Evolutionary conservation across 2,797 vertebrate genomes (phyloP), one percentile per base, ranked within the genome.

Genomic region (Clarias pachynema): DNA sequence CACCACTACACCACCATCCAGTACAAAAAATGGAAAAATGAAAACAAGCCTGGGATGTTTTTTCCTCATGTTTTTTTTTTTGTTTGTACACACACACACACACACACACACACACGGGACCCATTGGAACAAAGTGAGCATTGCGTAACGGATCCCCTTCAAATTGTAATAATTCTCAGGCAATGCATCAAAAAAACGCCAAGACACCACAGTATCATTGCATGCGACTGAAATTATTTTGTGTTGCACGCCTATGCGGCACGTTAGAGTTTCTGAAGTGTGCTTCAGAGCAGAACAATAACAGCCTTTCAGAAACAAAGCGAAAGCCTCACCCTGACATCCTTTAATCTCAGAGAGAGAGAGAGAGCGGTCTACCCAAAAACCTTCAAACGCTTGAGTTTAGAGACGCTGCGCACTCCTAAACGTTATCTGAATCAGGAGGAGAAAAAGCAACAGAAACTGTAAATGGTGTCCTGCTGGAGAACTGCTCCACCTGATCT

Each of bases 261-360:
- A 37, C 69, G 40, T 72, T n/a, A 44, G 9, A 4, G 15, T 53
- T 26, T 16, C 72, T 53, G 7, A 10, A 14, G 34, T 24, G 34
- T 40, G 34, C 34, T 40, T 70, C 14, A 49, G 70, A 59, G 56
- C 74, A 59, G 74, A 34, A 77, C 56, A 57, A 77, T 77, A 77
- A 34, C 74, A 59, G 53, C 29, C 29, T 77, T 59, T 59, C 53
- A 22, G 53, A 59, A 59, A 34, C 74, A 77, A 31, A 59, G 18
- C 20, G 7, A 57, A 56, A 34, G 56, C 74, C 10, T 77, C 74
- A 34, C 18, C 8, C 74, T 34, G 74, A 77, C 53, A 77, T 57
- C 53, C 53, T 34, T 16, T 59, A 31, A 59, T 77, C 74, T 77
- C 29, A 15, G 63, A 26, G 26, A 65, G 4, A 65, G 63, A 40